Evolutionary conservation across 2,888 invertebrate genomes (phyloP).

Genomic region (Dryobota labecula): DNA sequence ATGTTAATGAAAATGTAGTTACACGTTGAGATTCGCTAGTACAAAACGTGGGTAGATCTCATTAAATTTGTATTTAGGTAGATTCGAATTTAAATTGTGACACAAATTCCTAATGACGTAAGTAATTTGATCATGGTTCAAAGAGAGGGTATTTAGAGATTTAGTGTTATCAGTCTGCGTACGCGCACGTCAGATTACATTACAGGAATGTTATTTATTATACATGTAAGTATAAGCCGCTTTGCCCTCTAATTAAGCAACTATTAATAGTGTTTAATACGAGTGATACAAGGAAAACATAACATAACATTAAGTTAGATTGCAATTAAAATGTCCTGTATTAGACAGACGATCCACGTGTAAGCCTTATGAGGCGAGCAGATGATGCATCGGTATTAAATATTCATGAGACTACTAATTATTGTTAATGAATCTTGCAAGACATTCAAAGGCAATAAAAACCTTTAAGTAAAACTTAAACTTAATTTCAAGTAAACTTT

Average conservation of each 20-base stretch:
- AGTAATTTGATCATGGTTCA: conserved; percentile 2
- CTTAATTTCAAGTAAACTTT: conserved; percentile 32
- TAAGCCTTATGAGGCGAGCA: conserved; percentile 13
- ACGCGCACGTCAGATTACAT: background rate
- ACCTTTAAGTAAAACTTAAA: too few species aligned
- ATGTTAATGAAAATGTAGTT: conserved; percentile 49
- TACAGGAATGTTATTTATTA: conserved; percentile 18
- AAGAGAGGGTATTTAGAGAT: conserved; percentile 12
- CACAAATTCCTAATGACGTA: conserved; percentile 24
- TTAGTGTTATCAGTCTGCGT: conserved; percentile 2
- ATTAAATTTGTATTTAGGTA: conserved; percentile 16
- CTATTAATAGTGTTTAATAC: conserved; percentile 18
- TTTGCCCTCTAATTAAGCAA: conserved; percentile 21
- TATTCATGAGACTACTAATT: conserved; percentile 45
- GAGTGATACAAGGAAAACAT: conserved; percentile 27
- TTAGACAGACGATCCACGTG: conserved; percentile 28
- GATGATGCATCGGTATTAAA: conserved; percentile 41
- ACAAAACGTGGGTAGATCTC: conserved; percentile 8
- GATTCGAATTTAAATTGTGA: conserved; percentile 31
- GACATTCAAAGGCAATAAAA: conserved; percentile 35
- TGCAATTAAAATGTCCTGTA: conserved; percentile 25
- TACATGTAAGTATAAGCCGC: background rate
- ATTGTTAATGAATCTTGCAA: conserved; percentile 42
- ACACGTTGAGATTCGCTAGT: conserved; percentile 27
- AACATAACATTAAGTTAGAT: conserved; percentile 1